Conservation (phyloP, 2,113 vertebrate genomes). For the Coryphaenoides rupestris region DNA sequence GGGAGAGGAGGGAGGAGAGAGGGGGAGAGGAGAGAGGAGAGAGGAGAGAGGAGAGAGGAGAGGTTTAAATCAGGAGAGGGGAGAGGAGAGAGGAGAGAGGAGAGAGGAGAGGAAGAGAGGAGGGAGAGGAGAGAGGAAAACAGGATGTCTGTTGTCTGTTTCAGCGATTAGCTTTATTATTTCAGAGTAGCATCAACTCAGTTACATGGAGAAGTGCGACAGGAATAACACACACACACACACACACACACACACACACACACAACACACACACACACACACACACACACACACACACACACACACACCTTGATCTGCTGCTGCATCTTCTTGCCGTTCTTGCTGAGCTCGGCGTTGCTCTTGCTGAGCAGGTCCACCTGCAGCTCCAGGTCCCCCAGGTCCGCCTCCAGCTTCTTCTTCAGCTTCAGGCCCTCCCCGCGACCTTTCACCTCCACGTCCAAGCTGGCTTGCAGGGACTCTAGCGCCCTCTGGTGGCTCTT, state of each 20-base stretch:
- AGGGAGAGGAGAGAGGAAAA: no score
- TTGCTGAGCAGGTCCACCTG: conserved; percentile 72
- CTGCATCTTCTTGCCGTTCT: conserved; percentile 74
- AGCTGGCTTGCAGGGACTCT: conserved; percentile 73
- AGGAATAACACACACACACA: no score
- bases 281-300: background rate
- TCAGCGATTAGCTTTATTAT: no score
- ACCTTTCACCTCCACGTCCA: conserved; percentile 73
- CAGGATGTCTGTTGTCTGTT: no score
- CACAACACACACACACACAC: no score
- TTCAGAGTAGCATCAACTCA: no score
- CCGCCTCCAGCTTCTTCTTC: conserved; percentile 75
- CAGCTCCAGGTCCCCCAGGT: conserved; percentile 70
- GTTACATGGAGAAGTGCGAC: no score
- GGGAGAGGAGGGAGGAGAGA: background rate
- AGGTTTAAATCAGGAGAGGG: no score
- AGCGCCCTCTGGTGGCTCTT: conserved; percentile 75
- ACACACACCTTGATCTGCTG: conserved; percentile 73
- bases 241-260: no score
- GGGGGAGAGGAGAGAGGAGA: background rate
- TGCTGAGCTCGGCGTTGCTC: conserved; percentile 68
- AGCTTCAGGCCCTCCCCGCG: conserved; percentile 64
- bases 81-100: no score
- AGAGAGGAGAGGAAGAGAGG: no score
- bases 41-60: no score